Percentiles rank a stretch among this genome's conserved stretches.
These are phyloP conservation scores for Calosoma granatense DNA, from an alignment of 1,140 invertebrate species.

Conservation along the genomic window DNA sequence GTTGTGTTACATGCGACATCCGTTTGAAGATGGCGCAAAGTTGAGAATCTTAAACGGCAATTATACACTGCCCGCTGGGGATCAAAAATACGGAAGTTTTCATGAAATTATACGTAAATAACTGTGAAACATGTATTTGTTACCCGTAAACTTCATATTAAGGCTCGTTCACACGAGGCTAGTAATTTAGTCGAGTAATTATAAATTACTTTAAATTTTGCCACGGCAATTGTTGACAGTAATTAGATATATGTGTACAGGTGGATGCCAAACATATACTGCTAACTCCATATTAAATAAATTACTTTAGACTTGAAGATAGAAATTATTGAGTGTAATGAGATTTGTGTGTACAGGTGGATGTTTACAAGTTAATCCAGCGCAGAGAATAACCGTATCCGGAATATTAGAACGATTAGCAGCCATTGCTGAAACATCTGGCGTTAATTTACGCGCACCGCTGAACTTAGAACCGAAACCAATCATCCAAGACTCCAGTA, in stretches of 20 bases:
- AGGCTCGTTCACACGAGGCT: too few relatives aligned
- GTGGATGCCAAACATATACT: too few relatives aligned
- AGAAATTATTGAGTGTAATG: too few relatives aligned
- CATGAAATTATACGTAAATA: constrained; percentile 82
- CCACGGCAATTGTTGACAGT: too few relatives aligned
- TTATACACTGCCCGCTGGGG: constrained; percentile 67
- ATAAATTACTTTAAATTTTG: too few relatives aligned
- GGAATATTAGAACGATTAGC: constrained; percentile 74
- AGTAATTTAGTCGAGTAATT: too few relatives aligned
- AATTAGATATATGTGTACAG: too few relatives aligned
- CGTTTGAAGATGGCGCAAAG: constrained; percentile 95
- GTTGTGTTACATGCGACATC: constrained; percentile 88
- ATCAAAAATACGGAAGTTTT: constrained; percentile 72
- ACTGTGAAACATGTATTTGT: too few relatives aligned
- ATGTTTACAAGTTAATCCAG: constrained; percentile 75
- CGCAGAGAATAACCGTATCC: constrained; percentile 61
- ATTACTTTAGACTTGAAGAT: too few relatives aligned
- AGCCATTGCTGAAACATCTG: constrained; percentile 74
- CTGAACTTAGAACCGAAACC: constrained; percentile 54
- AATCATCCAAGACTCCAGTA: constrained; percentile 38
- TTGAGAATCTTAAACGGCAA: constrained; percentile 94
- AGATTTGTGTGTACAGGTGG: constrained; percentile 59
- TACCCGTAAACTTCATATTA: too few relatives aligned
- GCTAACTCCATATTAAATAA: too few relatives aligned
- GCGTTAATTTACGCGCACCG: constrained; percentile 66